These are phyloP conservation scores for Argentina silus DNA, from an alignment of 2,797 vertebrate species.

Conservation along the genomic window DNA sequence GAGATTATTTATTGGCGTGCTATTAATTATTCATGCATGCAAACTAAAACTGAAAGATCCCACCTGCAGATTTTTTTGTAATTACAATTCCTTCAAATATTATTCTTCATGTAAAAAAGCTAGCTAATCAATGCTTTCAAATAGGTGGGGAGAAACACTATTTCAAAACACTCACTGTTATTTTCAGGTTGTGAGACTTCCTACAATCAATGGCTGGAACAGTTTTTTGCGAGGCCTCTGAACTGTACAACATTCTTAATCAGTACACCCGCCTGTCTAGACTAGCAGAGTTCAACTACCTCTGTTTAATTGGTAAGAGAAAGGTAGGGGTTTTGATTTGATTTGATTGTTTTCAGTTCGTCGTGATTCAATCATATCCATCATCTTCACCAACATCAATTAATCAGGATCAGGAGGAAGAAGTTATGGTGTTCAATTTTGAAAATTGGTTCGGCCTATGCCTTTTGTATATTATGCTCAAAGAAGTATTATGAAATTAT, in stretches of 20 bases:
- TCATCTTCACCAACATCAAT: not conserved
- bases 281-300: conserved; percentile 82
- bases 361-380: not conserved
- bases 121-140: not conserved
- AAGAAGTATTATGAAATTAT: not conserved
- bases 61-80: not conserved
- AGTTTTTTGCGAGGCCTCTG: conserved; percentile 74
- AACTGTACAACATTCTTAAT: conserved; percentile 87
- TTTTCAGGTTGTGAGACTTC: not conserved
- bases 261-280: conserved; percentile 72
- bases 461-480: not conserved
- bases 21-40: too few relatives aligned
- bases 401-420: not conserved
- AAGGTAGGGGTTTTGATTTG: not conserved
- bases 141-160: not conserved
- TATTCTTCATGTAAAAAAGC: not conserved
- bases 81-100: not conserved
- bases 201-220: conserved; percentile 77
- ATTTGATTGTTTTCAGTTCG: not conserved
- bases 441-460: too few relatives aligned
- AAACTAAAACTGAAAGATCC: too few relatives aligned
- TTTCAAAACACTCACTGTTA: not conserved
- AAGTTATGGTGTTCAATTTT: not conserved
- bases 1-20: too few relatives aligned
- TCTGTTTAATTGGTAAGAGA: conserved; percentile 86